Evolutionary conservation across 2,797 vertebrate genomes (phyloP).

Genomic region (Phylloscopus collybita): DNA sequence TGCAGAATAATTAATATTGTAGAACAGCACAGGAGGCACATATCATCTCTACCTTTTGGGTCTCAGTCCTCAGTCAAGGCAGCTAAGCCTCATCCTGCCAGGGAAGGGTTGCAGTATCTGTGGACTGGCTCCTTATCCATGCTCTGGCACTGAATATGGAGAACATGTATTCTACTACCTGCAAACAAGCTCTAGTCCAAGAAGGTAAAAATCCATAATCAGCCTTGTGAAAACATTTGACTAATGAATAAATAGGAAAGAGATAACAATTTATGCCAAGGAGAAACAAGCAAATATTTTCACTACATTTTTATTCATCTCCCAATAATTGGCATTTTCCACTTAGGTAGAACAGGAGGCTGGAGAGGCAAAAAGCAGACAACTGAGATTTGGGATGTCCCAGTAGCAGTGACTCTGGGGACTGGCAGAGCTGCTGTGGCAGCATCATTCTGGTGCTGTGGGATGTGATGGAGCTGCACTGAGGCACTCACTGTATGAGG

Average conservation of each 20-base stretch:
- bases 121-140: not conserved
- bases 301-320: not conserved
- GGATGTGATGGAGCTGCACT: not conserved
- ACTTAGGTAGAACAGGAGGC: not conserved
- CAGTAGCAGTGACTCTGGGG: not conserved
- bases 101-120: not conserved
- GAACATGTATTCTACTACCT: not conserved
- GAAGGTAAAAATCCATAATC: not conserved
- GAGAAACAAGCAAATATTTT: not conserved
- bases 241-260: not conserved
- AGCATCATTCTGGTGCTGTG: not conserved
- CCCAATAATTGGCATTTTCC: not conserved
- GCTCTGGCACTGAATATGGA: not conserved
- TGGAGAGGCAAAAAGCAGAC: not conserved
- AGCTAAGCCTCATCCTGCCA: not conserved
- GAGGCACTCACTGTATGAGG: not conserved
- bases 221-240: not conserved
- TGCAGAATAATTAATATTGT: slow-evolving; percentile 42
- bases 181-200: not conserved
- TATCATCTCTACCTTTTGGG: not conserved
- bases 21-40: not conserved
- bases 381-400: not conserved
- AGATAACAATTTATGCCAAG: not conserved
- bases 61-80: not conserved
- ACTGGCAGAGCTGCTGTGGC: not conserved